Percentiles rank a stretch among this genome's conserved stretches.
Evolutionary conservation across 2,113 vertebrate genomes (phyloP).

Genomic region (Nannospalax galili): DNA sequence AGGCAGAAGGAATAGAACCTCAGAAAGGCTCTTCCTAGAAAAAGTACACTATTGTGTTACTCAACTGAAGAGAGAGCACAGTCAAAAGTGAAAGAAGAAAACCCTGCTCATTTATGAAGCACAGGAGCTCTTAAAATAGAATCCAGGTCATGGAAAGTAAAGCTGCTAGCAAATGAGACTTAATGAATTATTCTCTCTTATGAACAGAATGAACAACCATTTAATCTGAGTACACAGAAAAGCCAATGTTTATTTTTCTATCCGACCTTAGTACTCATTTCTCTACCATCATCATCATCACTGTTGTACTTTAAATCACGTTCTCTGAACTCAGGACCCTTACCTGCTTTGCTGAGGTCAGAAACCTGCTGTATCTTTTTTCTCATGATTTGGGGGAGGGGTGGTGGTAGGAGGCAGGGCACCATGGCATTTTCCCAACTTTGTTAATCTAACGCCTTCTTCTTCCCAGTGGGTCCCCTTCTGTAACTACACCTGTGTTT

Average conservation of each 20-base stretch:
- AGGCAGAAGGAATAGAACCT: not conserved
- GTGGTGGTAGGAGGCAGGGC: too few species aligned
- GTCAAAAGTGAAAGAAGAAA: not conserved
- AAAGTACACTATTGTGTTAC: not conserved
- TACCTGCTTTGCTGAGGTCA: not conserved
- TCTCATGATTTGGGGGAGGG: not conserved
- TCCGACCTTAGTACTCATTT: not conserved
- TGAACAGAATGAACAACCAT: not conserved
- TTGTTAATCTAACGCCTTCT: accelerated
- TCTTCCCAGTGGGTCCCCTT: not conserved
- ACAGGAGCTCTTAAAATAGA: slow-evolving; percentile 42
- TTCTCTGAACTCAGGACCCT: not conserved
- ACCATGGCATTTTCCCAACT: not conserved
- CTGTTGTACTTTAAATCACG: not conserved
- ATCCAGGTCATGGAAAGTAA: not conserved
- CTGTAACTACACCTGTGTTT: not conserved
- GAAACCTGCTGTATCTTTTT: not conserved
- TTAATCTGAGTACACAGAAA: not conserved
- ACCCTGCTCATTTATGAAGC: not conserved
- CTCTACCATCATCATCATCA: not conserved
- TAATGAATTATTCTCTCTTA: not conserved
- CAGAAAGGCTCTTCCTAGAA: not conserved
- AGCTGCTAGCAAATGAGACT: not conserved
- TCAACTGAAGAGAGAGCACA: not conserved
- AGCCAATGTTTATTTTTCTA: not conserved